Conservation (phyloP, 1,140 invertebrate genomes). For the Macrosteles quadrilineatus region DNA sequence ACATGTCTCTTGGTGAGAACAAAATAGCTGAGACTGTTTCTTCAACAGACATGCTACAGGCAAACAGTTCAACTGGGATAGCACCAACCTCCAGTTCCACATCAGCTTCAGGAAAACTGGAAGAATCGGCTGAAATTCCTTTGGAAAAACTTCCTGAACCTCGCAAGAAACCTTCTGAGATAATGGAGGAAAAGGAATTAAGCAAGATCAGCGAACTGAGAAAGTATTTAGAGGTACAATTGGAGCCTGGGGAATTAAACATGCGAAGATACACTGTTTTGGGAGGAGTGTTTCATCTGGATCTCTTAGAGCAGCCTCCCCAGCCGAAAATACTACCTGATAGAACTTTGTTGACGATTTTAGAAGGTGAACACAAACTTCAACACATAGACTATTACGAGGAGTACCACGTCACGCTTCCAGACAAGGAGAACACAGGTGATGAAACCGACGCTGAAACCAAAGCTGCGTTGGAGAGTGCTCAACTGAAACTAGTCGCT, state of each 20-base stretch:
- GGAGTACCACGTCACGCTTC: constrained; percentile 11
- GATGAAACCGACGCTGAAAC: constrained; percentile 8
- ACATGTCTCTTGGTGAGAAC: not conserved
- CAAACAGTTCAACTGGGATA: too few relatives aligned
- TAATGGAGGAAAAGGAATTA: constrained; percentile 28
- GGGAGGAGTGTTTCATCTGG: constrained; percentile 64
- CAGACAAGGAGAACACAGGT: constrained; percentile 11
- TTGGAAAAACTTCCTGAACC: constrained; percentile 43
- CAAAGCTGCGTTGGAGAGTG: not conserved
- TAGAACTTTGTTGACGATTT: constrained; percentile 32
- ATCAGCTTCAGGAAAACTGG: not conserved
- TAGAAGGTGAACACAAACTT: constrained; percentile 26
- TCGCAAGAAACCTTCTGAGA: constrained; percentile 23
- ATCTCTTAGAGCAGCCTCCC: constrained; percentile 65
- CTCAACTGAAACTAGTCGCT: constrained; percentile 29
- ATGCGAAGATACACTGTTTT: constrained; percentile 64
- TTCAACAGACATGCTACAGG: not conserved
- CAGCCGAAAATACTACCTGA: constrained; percentile 55
- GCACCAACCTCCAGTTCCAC: not conserved
- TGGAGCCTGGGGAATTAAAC: constrained; percentile 61
- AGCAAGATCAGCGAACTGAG: constrained; percentile 43
- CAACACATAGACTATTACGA: constrained; percentile 21
- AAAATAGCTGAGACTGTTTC: too few relatives aligned
- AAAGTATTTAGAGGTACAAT: constrained; percentile 45
- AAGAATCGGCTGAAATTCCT: not conserved